phyloP scores from a whole-genome alignment of 2,888 invertebrate species.

The Antheraea assamensis region DNA sequence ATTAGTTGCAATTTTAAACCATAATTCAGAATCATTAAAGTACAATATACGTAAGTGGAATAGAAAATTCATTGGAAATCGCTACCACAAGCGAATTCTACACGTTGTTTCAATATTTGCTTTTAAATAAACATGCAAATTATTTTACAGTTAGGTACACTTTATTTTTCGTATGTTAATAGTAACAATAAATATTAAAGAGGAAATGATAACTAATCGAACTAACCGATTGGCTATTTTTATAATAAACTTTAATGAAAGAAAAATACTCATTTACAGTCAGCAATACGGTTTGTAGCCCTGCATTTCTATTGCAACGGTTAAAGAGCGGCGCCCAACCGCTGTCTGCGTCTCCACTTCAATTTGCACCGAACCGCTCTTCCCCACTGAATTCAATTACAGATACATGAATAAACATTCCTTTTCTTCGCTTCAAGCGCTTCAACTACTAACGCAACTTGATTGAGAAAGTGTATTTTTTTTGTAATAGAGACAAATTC shows the following conservation, averaged over 20 bases:
- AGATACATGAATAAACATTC: slow-evolving; percentile 55
- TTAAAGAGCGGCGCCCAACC: slow-evolving; percentile 29
- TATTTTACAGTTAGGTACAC: not conserved
- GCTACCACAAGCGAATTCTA: no score
- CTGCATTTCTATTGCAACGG: slow-evolving; percentile 25
- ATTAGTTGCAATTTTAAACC: no score
- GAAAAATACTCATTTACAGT: not conserved
- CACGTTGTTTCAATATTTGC: not conserved
- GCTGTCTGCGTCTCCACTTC: slow-evolving; percentile 42
- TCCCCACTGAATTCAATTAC: slow-evolving; percentile 53
- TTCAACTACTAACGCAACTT: not conserved
- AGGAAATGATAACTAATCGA: not conserved
- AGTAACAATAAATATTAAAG: not conserved
- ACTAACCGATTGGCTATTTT: not conserved
- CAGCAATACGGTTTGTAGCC: slow-evolving; percentile 1
- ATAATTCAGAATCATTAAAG: not conserved
- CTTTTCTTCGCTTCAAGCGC: slow-evolving; percentile 26
- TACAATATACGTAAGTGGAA: not conserved
- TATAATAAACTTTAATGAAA: not conserved
- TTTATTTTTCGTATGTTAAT: not conserved
- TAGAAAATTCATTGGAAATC: not conserved
- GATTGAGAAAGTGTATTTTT: not conserved
- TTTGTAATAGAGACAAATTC: no score
- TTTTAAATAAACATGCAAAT: not conserved
- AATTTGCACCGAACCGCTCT: slow-evolving; percentile 49